Percentiles rank a stretch among this genome's conserved stretches.
Conservation (phyloP, 2,113 vertebrate genomes). For the Mustelus asterias region DNA sequence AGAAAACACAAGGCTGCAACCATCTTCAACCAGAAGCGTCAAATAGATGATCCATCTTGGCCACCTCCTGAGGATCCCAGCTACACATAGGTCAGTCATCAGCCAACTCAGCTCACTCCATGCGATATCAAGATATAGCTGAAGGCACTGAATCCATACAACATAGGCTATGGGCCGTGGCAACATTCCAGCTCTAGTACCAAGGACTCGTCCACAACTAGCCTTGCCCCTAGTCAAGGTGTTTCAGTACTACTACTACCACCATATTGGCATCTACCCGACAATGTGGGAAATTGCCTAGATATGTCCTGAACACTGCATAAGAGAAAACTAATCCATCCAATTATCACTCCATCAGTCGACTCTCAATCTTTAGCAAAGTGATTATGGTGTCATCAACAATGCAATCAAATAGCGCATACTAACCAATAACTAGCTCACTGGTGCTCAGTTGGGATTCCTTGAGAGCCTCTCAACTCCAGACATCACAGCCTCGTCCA, state of each 20-base stretch:
- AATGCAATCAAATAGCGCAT: neutral
- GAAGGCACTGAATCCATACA: neutral
- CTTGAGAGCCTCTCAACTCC: neutral
- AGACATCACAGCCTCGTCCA: neutral
- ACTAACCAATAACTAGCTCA: too few species aligned
- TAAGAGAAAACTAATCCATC: neutral
- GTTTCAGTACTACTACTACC: neutral
- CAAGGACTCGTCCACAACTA: neutral
- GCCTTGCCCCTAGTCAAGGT: neutral
- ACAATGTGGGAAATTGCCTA: neutral
- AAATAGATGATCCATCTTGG: neutral
- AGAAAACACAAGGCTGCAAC: neutral
- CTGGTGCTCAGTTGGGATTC: neutral
- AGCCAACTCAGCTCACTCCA: neutral
- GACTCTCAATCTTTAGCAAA: neutral
- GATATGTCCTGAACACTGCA: neutral
- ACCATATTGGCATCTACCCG: too few species aligned
- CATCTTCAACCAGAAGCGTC: neutral
- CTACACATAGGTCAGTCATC: neutral
- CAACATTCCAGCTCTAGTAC: neutral
- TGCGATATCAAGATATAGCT: neutral
- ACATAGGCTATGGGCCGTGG: neutral
- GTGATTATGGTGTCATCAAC: neutral
- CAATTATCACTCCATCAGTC: neutral
- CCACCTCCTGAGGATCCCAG: neutral